Evolutionary conservation across 1,140 invertebrate genomes (phyloP), one percentile per base, ranked within the genome.

Genomic region (Drosophila bifasciata): DNA sequence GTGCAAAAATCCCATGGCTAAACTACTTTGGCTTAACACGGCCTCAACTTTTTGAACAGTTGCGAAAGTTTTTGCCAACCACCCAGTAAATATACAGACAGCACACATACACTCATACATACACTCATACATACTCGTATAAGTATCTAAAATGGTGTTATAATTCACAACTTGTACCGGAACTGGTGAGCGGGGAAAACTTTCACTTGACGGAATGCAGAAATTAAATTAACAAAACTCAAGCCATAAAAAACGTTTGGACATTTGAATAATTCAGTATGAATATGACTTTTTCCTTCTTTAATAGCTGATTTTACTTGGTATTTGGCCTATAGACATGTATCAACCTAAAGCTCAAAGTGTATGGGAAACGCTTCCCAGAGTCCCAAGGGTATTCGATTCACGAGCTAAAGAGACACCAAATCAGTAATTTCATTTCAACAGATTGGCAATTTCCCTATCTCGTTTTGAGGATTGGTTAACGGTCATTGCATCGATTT

Each of bases 1-100:
- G 74, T 83, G 73, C 70, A 77, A 80, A 77, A 80, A 80, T 83
- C 79, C 78, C 69, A 55, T 74, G 56, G 75, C 74, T 78, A 83
- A 83, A 75, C 79, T 67, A 69, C 57, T 83, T 72, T 77, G 49
- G 63, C 44, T 49, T 60, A 50, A 50, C 50, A 56, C 58, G 69
- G 58, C 58, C 59, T 52, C 44, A 62, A 52, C 68, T 71, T 72
- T 60, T 41, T 40, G 50, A 45, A 53, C 52, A 74, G 70, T 73
- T 74, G 71, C 40, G 41, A 52, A 63, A 63, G 46, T 74, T 73
- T 73, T 63, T 19, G 16, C 19, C 44, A 25, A 25, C 32, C 45
- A 36, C 32, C 39, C 67, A 71, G 39, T 8, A 36, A 1, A 36
- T 13, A 36, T 6, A 13, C 11, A 36, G 6, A 25, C 5, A 25